Evolutionary conservation across 2,113 vertebrate species (phyloP).

Genomic region (Poeciliopsis turrubarensis): DNA sequence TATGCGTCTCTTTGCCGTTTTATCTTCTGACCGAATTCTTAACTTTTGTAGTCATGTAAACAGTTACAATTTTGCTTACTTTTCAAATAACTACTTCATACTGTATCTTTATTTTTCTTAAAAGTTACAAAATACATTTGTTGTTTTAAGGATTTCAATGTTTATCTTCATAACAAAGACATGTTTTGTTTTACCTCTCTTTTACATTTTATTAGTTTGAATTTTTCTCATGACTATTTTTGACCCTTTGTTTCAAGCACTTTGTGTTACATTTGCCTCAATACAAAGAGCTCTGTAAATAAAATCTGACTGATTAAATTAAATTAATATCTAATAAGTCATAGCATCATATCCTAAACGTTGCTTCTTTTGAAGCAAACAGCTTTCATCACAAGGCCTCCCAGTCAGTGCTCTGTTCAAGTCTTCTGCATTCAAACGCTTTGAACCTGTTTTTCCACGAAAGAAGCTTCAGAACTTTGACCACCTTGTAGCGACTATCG

Average conservation of each 20-base stretch:
- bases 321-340: neutral
- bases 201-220: no score
- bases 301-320: neutral
- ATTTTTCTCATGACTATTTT: no score
- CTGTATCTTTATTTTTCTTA: no score
- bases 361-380: neutral
- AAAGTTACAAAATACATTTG: no score
- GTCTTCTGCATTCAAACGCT: neutral
- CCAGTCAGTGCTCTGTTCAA: neutral
- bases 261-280: neutral
- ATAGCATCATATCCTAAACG: neutral
- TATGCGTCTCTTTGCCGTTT: no score
- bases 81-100: neutral
- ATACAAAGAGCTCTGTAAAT: neutral
- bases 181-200: no score
- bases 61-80: neutral
- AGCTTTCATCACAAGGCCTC: neutral
- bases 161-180: no score
- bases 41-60: no score
- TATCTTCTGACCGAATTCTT: no score
- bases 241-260: neutral
- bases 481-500: neutral
- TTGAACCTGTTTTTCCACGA: neutral
- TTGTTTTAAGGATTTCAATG: no score
- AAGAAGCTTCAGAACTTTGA: conserved; percentile 27